Percentiles rank a stretch among this genome's conserved stretches.
Evolutionary conservation across 2,797 vertebrate species (phyloP).

Genomic region (Sebastolobus altivelis): DNA sequence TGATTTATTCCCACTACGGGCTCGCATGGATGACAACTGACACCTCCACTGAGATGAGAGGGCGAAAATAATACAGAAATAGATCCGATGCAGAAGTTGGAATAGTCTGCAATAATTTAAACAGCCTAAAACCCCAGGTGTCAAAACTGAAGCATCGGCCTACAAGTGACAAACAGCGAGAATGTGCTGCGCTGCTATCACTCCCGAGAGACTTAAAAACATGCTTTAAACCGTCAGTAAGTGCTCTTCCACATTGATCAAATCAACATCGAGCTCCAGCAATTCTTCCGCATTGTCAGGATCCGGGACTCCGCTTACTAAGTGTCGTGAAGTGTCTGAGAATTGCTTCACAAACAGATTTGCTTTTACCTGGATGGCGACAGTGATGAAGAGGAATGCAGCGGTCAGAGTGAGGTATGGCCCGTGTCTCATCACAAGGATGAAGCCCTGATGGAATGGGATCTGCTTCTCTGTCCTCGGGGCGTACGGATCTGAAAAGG

Average conservation of each 20-base stretch:
- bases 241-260: constrained; percentile 66
- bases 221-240: constrained; percentile 55
- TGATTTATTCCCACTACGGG: constrained; percentile 53
- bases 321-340: constrained; percentile 43
- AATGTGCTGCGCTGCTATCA: not conserved
- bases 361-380: constrained; percentile 93
- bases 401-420: constrained; percentile 93
- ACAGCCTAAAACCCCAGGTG: not conserved
- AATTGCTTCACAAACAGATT: constrained; percentile 22
- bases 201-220: constrained; percentile 31
- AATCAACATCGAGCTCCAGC: constrained; percentile 64
- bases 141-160: not conserved
- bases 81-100: constrained; percentile 25
- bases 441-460: constrained; percentile 90
- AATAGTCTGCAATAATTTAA: constrained; percentile 34
- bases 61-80: constrained; percentile 26
- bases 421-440: constrained; percentile 90
- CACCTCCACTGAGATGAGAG: constrained; percentile 52
- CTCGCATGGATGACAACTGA: constrained; percentile 65
- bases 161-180: constrained; percentile 19
- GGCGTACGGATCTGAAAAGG: constrained; percentile 87
- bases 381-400: constrained; percentile 95
- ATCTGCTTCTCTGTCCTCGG: constrained; percentile 87
- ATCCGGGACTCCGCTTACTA: constrained; percentile 47
- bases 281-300: constrained; percentile 31